A percentile compares a stretch with the other conserved stretches of the same genome.
Evolutionary conservation across 30 jellyfish, hydroid and myxozoan species (phyloP).

Genomic region (Chrysaora quinquecirrha): DNA sequence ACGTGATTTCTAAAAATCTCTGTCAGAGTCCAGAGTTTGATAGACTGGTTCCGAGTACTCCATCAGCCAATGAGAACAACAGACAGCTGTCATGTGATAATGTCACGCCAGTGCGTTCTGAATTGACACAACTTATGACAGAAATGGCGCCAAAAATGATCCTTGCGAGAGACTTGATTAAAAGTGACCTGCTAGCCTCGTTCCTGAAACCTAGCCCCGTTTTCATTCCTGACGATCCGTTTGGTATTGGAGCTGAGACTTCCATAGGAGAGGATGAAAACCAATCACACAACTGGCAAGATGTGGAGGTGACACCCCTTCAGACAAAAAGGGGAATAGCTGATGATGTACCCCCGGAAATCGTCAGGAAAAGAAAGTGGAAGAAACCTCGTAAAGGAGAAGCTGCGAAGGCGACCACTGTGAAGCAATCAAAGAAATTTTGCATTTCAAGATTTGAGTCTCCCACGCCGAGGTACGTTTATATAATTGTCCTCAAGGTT

Average conservation of each 20-base stretch:
- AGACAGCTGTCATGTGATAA: not conserved
- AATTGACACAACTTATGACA: not conserved
- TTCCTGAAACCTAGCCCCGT: constrained; percentile 39
- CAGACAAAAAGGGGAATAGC: constrained; percentile 26
- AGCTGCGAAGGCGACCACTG: not conserved
- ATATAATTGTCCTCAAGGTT: too few species aligned
- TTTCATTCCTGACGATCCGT: constrained; percentile 64
- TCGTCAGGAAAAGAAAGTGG: not conserved
- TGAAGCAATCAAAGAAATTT: not conserved
- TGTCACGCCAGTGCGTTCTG: not conserved
- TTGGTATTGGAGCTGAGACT: constrained; percentile 71
- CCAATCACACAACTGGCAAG: constrained; percentile 16
- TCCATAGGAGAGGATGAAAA: not conserved
- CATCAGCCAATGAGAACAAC: not conserved
- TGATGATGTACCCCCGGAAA: constrained; percentile 11
- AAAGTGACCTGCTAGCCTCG: constrained; percentile 56
- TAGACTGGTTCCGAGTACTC: not conserved
- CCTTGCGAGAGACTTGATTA: constrained; percentile 44
- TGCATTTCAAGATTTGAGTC: not conserved
- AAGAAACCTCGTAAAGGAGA: not conserved
- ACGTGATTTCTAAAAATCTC: not conserved
- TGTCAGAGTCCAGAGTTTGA: not conserved
- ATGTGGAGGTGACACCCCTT: constrained; percentile 35
- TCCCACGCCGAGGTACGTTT: not conserved
- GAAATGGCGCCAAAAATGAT: not conserved